These are phyloP conservation scores for Hemibagrus guttatus DNA, from an alignment of 2,797 vertebrate species.

Conservation along the genomic window DNA sequence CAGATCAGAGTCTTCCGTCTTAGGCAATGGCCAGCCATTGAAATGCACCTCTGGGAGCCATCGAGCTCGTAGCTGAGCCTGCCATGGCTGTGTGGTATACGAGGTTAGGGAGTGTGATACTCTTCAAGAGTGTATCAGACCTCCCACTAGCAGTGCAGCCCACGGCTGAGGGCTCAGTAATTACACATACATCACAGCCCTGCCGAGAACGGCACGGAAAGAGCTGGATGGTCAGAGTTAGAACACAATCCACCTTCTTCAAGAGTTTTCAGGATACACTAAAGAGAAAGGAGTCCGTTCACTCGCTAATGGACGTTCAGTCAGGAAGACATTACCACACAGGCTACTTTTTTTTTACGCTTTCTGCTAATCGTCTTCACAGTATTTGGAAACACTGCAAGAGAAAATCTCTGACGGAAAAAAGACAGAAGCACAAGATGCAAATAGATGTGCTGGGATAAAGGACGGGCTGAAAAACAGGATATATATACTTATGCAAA, in stretches of 20 bases:
- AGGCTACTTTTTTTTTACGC: background rate
- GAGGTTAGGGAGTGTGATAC: slow-evolving; percentile 13
- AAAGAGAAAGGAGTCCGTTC: slow-evolving; percentile 1
- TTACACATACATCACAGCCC: slow-evolving; percentile 48
- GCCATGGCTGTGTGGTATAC: slow-evolving; percentile 28
- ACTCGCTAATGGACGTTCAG: background rate
- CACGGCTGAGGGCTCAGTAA: slow-evolving; percentile 42
- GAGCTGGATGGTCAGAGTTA: background rate
- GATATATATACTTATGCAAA: too few species aligned
- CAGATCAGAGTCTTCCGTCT: slow-evolving; percentile 38
- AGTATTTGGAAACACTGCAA: slow-evolving; percentile 12
- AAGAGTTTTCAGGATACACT: slow-evolving; percentile 8
- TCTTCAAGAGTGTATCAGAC: slow-evolving; percentile 34
- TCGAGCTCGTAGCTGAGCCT: slow-evolving; percentile 18
- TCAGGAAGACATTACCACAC: slow-evolving; percentile 4
- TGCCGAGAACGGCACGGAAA: slow-evolving; percentile 23
- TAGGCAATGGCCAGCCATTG: slow-evolving; percentile 37
- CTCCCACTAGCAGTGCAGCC: slow-evolving; percentile 23
- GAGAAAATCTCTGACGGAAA: background rate
- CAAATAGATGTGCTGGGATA: background rate
- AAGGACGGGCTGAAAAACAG: background rate
- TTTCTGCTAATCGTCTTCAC: slow-evolving; percentile 12
- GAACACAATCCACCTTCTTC: background rate
- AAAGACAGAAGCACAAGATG: background rate
- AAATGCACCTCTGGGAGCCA: slow-evolving; percentile 46